A percentile compares a stretch with the other conserved stretches of the same genome.
Conservation (phyloP, 2,113 vertebrate genomes). For the Plotosus lineatus region DNA sequence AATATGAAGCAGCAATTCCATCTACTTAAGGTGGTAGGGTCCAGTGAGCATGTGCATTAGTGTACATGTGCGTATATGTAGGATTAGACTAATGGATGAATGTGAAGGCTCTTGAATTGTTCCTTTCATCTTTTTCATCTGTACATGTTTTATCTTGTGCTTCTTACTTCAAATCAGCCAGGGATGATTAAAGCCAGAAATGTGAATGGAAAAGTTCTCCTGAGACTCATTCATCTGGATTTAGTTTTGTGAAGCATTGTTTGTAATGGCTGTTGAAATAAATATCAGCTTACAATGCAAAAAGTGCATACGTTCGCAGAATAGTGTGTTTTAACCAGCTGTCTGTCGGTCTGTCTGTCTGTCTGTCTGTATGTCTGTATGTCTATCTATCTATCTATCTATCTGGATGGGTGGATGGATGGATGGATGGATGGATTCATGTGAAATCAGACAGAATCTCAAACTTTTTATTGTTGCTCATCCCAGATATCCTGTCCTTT, state of each 20-base stretch:
- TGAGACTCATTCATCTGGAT: background rate
- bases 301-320: no score
- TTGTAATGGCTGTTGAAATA: background rate
- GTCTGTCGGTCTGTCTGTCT: no score
- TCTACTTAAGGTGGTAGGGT: background rate
- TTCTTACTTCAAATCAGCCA: background rate
- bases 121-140: constrained; percentile 4
- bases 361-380: no score
- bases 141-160: constrained; percentile 3
- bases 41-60: background rate
- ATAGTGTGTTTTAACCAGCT: no score
- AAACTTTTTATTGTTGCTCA: no score
- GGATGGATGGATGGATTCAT: no score
- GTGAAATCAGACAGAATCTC: no score
- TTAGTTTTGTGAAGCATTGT: background rate
- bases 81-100: constrained; percentile 3
- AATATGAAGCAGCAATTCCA: background rate
- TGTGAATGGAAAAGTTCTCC: background rate
- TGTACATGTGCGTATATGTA: constrained; percentile 2
- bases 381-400: no score
- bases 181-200: constrained; percentile 11
- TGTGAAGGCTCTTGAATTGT: background rate
- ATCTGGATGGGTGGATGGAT: no score
- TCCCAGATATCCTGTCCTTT: no score
- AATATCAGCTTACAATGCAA: no score